Conservation (phyloP, 2,113 vertebrate genomes). For the Syrrhaptes paradoxus region DNA sequence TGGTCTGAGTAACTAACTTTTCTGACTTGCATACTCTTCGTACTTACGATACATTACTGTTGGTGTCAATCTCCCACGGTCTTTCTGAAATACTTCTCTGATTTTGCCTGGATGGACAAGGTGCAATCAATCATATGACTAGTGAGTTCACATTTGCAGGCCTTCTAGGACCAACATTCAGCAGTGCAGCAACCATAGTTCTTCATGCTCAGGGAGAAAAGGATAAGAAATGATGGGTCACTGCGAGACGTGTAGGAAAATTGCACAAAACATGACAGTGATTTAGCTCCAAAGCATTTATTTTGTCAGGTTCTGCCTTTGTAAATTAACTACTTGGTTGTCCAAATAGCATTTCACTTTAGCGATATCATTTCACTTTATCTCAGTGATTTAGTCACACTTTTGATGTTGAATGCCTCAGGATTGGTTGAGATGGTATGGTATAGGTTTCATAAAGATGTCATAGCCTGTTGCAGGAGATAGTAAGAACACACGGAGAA, state of each 20-base stretch:
- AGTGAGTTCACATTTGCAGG: neutral
- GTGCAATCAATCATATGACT: neutral
- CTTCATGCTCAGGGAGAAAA: neutral
- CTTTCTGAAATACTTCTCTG: neutral
- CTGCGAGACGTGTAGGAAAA: neutral
- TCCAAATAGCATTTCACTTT: neutral
- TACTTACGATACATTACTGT: neutral
- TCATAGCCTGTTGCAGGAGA: neutral
- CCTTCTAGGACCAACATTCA: neutral
- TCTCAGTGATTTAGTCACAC: neutral
- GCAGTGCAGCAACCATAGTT: neutral
- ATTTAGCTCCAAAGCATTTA: neutral
- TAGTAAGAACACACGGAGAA: neutral
- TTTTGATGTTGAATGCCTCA: neutral
- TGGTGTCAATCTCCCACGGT: neutral
- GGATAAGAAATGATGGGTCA: neutral
- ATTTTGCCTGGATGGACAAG: neutral
- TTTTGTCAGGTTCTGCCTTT: neutral
- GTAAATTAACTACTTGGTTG: neutral
- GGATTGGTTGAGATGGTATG: neutral
- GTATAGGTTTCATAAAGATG: neutral
- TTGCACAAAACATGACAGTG: neutral
- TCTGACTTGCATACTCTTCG: neutral
- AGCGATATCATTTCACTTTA: neutral
- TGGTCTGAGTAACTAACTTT: neutral